phyloP scores from a whole-genome alignment of 1,140 invertebrate species.

The Danaus plexippus region DNA sequence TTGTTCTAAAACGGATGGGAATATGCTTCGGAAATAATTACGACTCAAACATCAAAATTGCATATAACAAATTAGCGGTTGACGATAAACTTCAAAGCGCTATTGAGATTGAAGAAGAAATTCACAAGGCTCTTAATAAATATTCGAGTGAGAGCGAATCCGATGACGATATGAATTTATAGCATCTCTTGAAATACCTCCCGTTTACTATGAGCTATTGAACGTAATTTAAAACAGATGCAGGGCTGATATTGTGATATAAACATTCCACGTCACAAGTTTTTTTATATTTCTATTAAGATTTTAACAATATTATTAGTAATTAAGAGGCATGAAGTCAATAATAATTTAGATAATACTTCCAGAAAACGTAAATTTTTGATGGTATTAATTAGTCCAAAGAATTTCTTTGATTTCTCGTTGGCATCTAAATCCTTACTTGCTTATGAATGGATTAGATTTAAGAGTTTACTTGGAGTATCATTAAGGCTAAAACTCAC shows the following conservation, averaged over 20 bases:
- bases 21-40: slow-evolving; percentile 40
- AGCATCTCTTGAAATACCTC: slow-evolving; percentile 39
- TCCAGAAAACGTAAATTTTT: slow-evolving; percentile 1
- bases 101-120: slow-evolving; percentile 59
- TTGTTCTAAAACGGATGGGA: slow-evolving; percentile 31
- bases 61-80: slow-evolving; percentile 54
- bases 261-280: slow-evolving; percentile 39
- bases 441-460: too few relatives aligned
- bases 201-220: slow-evolving; percentile 44
- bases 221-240: slow-evolving; percentile 21
- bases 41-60: slow-evolving; percentile 45
- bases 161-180: slow-evolving; percentile 57
- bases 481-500: too few relatives aligned
- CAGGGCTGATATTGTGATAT: slow-evolving; percentile 47
- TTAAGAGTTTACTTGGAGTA: too few relatives aligned
- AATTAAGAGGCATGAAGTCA: too few relatives aligned
- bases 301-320: background rate
- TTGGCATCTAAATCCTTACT: background rate
- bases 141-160: slow-evolving; percentile 56
- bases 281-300: slow-evolving; percentile 15
- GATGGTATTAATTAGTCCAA: slow-evolving; percentile 27
- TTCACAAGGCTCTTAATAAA: slow-evolving; percentile 52
- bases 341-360: too few relatives aligned
- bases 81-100: slow-evolving; percentile 58
- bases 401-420: slow-evolving; percentile 15